These are phyloP conservation scores for Chondrilla cf. caribensis DNA, from an alignment of 37 sponge, comb jelly and placozoan species.

Conservation along the genomic window DNA sequence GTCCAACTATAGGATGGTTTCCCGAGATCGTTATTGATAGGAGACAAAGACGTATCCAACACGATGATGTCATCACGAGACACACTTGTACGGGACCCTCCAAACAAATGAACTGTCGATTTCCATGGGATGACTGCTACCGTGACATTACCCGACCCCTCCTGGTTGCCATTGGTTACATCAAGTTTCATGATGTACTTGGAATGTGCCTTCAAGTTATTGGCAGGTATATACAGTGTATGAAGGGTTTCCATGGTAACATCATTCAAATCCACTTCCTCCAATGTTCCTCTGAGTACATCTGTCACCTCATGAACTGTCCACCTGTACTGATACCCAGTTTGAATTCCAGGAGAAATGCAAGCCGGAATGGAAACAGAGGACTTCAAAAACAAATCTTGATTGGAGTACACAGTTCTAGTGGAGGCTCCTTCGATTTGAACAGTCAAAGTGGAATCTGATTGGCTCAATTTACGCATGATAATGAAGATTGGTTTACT, in stretches of 20 bases:
- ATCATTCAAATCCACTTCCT: neutral
- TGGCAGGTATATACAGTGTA: constrained; percentile 31
- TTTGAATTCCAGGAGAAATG: neutral
- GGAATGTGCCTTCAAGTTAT: neutral
- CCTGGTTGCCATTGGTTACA: neutral
- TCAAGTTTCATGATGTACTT: constrained; percentile 19
- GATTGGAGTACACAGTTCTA: neutral
- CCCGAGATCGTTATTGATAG: neutral
- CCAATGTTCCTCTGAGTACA: constrained; percentile 2
- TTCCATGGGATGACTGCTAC: neutral
- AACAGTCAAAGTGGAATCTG: neutral
- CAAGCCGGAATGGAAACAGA: neutral
- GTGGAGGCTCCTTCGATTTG: neutral
- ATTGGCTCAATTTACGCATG: constrained; percentile 8
- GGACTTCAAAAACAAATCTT: neutral
- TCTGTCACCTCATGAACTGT: constrained; percentile 10
- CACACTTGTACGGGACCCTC: constrained; percentile 35
- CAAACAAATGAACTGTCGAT: constrained; percentile 33
- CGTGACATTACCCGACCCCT: neutral
- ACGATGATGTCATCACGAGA: constrained; percentile 23
- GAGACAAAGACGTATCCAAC: constrained; percentile 47
- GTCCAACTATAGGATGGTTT: constrained; percentile 38
- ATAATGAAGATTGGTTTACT: constrained; percentile 12
- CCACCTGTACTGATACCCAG: neutral
- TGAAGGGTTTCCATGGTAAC: neutral